Conservation (phyloP, 2,888 invertebrate species). For the Eurytoma adleriae region DNA sequence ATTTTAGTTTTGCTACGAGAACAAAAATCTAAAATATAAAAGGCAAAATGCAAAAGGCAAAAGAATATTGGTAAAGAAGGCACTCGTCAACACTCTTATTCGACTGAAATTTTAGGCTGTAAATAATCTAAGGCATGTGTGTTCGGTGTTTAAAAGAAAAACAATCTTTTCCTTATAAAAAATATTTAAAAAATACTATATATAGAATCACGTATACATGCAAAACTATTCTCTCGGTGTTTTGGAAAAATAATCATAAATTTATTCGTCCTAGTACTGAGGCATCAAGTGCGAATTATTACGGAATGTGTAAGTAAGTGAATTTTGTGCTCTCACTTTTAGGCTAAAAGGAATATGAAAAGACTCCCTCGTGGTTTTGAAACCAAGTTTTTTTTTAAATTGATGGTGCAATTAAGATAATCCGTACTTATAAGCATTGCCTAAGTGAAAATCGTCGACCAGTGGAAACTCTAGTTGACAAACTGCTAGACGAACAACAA, state of each 20-base stretch:
- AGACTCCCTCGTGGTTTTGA: slow-evolving; percentile 57
- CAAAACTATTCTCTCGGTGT: slow-evolving; percentile 75
- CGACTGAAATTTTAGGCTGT: slow-evolving; percentile 76
- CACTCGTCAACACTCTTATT: slow-evolving; percentile 69
- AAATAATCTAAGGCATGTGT: slow-evolving; percentile 75
- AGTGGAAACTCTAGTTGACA: slow-evolving; percentile 2
- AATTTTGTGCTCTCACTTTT: slow-evolving; percentile 70
- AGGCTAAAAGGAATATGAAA: slow-evolving; percentile 65
- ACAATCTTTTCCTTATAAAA: slow-evolving; percentile 69
- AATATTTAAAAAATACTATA: slow-evolving; percentile 61
- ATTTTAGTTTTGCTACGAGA: too few relatives aligned
- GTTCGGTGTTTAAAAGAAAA: slow-evolving; percentile 74
- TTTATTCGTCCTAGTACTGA: slow-evolving; percentile 68
- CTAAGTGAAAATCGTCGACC: slow-evolving; percentile 33
- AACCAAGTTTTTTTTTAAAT: slow-evolving; percentile 36
- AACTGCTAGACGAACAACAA: background rate
- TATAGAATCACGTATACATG: slow-evolving; percentile 64
- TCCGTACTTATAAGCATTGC: slow-evolving; percentile 40
- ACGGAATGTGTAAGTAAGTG: slow-evolving; percentile 65
- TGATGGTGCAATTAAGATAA: slow-evolving; percentile 13
- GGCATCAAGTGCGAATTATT: slow-evolving; percentile 66
- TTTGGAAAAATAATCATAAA: slow-evolving; percentile 74
- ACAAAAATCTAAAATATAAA: too few relatives aligned
- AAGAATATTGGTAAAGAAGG: slow-evolving; percentile 59
- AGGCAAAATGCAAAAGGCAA: slow-evolving; percentile 22